These are phyloP conservation scores for Pica pica DNA, from an alignment of 2,113 vertebrate species.

Conservation along the genomic window DNA sequence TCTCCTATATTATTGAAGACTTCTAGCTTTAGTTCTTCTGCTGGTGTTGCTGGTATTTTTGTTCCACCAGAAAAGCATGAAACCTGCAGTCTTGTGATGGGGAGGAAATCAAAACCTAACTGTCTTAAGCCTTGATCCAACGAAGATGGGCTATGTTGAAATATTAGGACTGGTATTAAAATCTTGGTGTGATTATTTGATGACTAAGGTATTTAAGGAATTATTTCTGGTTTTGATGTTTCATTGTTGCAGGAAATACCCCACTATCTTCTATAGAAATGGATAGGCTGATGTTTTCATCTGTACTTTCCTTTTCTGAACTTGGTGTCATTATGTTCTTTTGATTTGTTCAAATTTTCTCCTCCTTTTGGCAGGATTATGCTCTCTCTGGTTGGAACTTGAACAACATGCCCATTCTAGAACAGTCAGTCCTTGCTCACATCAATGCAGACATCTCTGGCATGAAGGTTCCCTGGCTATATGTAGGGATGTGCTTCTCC, in stretches of 20 bases:
- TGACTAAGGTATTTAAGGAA: not conserved
- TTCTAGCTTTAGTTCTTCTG: not conserved
- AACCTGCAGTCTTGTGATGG: not conserved
- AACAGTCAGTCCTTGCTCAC: conserved; percentile 94
- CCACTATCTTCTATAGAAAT: not conserved
- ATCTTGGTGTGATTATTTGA: not conserved
- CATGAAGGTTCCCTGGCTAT: conserved; percentile 99
- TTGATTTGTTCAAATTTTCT: not conserved
- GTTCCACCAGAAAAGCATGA: not conserved
- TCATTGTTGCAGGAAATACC: not conserved
- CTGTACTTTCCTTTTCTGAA: not conserved
- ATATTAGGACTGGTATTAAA: not conserved
- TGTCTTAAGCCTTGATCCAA: not conserved
- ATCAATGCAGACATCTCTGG: conserved; percentile 97
- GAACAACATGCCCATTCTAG: conserved; percentile 98
- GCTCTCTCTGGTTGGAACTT: conserved; percentile 96
- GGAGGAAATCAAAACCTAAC: not conserved
- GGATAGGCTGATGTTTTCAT: not conserved
- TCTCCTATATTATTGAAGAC: not conserved
- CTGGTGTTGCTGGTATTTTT: not conserved
- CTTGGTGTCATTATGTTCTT: not conserved
- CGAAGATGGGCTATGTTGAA: not conserved
- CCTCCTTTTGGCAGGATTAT: conserved; percentile 81
- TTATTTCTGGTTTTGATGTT: not conserved
- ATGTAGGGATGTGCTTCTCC: conserved; percentile 98